These are phyloP conservation scores for Parasteatoda lunata DNA, from an alignment of 2,888 invertebrate species.

Conservation along the genomic window DNA sequence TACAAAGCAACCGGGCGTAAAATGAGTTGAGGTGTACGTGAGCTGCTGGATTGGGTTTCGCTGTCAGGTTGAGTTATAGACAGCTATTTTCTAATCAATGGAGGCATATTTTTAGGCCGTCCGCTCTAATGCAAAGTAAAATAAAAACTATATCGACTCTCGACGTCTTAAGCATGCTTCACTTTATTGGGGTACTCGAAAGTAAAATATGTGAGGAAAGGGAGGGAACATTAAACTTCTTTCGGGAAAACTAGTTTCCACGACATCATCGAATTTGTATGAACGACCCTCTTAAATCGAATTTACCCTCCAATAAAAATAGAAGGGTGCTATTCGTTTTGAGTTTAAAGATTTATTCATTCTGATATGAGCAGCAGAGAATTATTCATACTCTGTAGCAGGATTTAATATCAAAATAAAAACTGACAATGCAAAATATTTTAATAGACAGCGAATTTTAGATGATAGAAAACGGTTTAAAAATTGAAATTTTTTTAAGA, in stretches of 20 bases:
- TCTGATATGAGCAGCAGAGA: too few species aligned
- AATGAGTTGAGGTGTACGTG: conserved; percentile 54
- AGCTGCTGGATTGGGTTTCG: conserved; percentile 49
- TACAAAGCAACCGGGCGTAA: conserved; percentile 37
- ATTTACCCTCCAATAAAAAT: conserved; percentile 12
- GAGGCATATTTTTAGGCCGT: conserved; percentile 53
- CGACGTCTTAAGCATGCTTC: conserved; percentile 41
- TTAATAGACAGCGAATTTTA: not conserved
- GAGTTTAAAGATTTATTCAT: too few species aligned
- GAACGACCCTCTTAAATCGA: conserved; percentile 39
- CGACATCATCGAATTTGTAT: conserved; percentile 33
- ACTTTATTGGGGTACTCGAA: conserved; percentile 45
- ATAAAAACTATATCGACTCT: conserved; percentile 43
- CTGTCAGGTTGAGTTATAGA: conserved; percentile 59
- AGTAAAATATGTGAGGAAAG: not conserved
- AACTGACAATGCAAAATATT: not conserved
- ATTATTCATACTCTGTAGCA: too few species aligned
- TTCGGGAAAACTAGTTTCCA: conserved; percentile 42
- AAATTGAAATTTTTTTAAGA: too few species aligned
- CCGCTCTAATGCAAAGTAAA: conserved; percentile 11
- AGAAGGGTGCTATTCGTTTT: not conserved
- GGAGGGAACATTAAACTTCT: conserved; percentile 51
- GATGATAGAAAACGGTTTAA: too few species aligned
- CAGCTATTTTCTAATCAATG: conserved; percentile 64
- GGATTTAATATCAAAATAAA: too few species aligned